phyloP scores from a whole-genome alignment of 2,113 vertebrate species.

The Lepus americanus region DNA sequence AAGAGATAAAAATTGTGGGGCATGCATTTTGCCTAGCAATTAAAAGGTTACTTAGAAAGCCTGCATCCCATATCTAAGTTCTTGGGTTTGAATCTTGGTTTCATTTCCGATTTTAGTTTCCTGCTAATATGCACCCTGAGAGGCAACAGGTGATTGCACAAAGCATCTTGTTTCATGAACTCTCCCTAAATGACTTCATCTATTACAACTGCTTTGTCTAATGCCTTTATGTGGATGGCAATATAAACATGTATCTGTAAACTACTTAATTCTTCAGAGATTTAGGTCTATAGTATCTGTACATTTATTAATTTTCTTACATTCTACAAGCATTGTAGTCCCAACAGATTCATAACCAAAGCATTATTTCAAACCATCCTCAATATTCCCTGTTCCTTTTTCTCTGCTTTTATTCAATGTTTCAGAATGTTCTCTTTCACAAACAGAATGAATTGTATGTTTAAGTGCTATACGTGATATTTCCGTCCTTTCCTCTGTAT shows the following conservation, averaged over 20 bases:
- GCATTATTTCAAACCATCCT: neutral
- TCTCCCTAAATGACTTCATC: neutral
- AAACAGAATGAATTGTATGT: neutral
- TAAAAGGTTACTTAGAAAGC: too few species aligned
- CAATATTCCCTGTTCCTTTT: neutral
- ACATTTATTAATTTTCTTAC: neutral
- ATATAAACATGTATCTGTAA: neutral
- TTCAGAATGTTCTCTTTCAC: neutral
- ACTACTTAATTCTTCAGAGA: neutral
- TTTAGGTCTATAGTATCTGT: neutral
- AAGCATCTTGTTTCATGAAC: neutral
- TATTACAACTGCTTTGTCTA: neutral
- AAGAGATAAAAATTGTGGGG: neutral
- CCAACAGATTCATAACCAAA: conserved; percentile 27
- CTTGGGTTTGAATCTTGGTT: too few species aligned
- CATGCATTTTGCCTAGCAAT: neutral
- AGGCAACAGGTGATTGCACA: too few species aligned
- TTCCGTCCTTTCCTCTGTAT: neutral
- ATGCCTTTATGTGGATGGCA: neutral
- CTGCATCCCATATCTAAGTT: too few species aligned
- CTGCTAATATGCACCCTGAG: too few species aligned
- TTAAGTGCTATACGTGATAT: neutral
- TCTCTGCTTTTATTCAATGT: neutral
- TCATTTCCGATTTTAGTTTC: too few species aligned
- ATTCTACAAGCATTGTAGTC: neutral